These are phyloP conservation scores for Carlito syrichta DNA, from an alignment of 2,113 vertebrate species.

Conservation along the genomic window DNA sequence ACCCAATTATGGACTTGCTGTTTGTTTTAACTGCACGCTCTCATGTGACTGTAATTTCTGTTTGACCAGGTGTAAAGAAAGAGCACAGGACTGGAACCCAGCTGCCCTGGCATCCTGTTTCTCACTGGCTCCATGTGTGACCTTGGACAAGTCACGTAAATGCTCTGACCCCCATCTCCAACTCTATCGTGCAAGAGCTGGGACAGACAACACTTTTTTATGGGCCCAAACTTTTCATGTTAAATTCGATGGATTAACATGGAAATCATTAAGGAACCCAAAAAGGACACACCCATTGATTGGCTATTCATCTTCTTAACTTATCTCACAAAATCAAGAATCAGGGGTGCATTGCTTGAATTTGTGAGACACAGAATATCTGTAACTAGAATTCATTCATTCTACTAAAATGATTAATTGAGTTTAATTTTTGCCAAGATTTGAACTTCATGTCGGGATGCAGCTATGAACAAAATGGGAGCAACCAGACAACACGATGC, in stretches of 20 bases:
- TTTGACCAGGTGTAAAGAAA: slow-evolving; percentile 66
- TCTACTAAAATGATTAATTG: background rate
- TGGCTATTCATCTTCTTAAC: too few species aligned
- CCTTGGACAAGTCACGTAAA: slow-evolving; percentile 44
- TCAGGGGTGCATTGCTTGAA: background rate
- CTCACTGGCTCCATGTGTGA: background rate
- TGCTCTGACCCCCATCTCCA: background rate
- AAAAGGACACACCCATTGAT: background rate
- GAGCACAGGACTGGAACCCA: slow-evolving; percentile 26
- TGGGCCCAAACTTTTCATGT: background rate
- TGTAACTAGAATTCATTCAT: background rate
- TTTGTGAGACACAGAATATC: background rate
- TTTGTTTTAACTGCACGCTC: background rate
- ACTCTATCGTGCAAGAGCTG: background rate
- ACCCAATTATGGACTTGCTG: background rate
- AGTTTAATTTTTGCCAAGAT: background rate
- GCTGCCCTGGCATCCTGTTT: slow-evolving; percentile 19
- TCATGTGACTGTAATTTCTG: slow-evolving; percentile 50
- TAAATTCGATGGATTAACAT: background rate
- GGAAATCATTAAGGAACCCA: background rate
- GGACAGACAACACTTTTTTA: background rate
- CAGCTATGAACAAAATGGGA: background rate
- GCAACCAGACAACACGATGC: background rate
- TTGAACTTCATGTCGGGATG: too few species aligned
- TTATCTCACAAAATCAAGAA: background rate